These are phyloP conservation scores for Scomber japonicus DNA, from an alignment of 2,113 vertebrate genomes.

Conservation along the genomic window DNA sequence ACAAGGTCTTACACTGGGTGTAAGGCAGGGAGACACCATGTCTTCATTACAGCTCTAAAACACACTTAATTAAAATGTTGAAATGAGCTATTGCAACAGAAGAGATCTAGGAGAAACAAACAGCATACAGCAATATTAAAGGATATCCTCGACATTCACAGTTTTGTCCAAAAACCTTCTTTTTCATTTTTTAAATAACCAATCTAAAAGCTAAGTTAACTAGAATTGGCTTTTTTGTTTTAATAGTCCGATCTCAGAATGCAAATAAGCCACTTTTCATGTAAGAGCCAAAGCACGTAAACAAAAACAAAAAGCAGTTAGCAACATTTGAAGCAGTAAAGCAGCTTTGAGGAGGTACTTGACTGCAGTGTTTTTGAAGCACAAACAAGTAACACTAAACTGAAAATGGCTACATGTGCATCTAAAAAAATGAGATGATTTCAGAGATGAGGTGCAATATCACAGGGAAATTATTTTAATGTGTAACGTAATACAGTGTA, in stretches of 20 bases:
- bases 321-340: too few species aligned
- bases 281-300: not conserved
- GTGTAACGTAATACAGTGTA: too few species aligned
- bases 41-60: not conserved
- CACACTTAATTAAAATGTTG: not conserved
- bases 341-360: too few species aligned
- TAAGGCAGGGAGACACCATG: not conserved
- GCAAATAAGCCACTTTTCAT: not conserved
- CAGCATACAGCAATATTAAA: not conserved
- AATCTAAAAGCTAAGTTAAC: not conserved
- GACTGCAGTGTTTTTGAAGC: too few species aligned
- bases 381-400: too few species aligned
- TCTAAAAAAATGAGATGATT: too few species aligned
- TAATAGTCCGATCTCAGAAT: not conserved
- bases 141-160: not conserved
- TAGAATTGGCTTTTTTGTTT: not conserved
- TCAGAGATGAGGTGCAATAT: too few species aligned
- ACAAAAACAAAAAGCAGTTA: too few species aligned
- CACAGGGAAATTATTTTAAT: too few species aligned
- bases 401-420: too few species aligned
- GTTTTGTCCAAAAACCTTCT: not conserved
- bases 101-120: not conserved
- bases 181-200: not conserved
- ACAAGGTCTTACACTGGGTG: not conserved
- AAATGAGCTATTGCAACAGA: not conserved